phyloP scores from a whole-genome alignment of 2,797 vertebrate species.

The Pseudomugil gertrudae region DNA sequence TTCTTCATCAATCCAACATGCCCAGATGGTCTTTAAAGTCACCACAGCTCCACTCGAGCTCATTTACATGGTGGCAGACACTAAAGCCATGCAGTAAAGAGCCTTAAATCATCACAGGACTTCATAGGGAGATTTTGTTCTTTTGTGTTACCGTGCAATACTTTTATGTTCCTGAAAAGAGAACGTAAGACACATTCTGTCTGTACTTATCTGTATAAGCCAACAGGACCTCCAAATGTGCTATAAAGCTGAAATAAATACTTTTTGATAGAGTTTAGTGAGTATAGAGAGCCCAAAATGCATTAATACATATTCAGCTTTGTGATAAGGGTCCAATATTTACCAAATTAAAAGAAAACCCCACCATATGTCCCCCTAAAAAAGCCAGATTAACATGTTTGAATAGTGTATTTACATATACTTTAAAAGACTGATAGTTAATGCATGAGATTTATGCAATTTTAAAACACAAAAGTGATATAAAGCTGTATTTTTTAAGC shows the following conservation, averaged over 20 bases:
- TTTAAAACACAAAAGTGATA: not conserved
- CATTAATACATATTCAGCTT: too few relatives aligned
- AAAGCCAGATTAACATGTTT: too few relatives aligned
- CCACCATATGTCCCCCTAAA: too few relatives aligned
- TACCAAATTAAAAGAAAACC: too few relatives aligned
- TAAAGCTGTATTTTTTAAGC: not conserved
- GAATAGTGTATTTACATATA: too few relatives aligned
- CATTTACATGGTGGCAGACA: not conserved
- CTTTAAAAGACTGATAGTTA: not conserved
- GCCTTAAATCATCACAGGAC: too few relatives aligned
- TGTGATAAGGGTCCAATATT: too few relatives aligned
- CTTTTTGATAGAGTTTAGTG: too few relatives aligned
- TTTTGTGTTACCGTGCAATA: too few relatives aligned
- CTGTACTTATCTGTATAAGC: constrained; percentile 1
- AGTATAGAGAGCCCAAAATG: too few relatives aligned
- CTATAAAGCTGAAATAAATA: constrained; percentile 19
- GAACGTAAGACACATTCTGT: not conserved
- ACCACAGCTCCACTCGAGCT: not conserved
- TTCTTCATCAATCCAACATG: not conserved
- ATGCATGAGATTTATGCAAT: not conserved
- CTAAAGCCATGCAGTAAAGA: not conserved
- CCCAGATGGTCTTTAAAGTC: not conserved
- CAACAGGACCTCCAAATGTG: constrained; percentile 5
- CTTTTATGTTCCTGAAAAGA: too few relatives aligned
- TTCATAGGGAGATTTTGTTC: too few relatives aligned